phyloP scores from a whole-genome alignment of 2,888 invertebrate genomes.

The Lissocephala sabroskyi region DNA sequence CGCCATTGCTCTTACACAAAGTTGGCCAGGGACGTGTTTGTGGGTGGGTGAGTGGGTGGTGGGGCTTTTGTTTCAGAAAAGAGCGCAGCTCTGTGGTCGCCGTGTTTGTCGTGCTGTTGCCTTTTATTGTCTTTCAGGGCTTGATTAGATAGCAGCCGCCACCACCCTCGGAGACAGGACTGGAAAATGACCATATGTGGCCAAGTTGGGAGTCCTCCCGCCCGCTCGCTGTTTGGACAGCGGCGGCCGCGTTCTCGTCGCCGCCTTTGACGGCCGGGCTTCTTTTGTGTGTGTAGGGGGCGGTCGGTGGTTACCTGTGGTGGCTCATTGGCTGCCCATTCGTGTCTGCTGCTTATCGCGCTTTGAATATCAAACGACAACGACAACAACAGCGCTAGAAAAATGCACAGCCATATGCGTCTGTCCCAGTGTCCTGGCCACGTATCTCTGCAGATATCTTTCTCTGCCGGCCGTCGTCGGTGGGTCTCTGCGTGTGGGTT shows the following conservation, averaged over 20 bases:
- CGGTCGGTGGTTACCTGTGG: slow-evolving; percentile 41
- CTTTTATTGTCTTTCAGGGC: slow-evolving; percentile 60
- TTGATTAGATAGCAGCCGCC: slow-evolving; percentile 60
- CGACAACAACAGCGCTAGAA: slow-evolving; percentile 16
- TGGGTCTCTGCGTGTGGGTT: slow-evolving; percentile 5
- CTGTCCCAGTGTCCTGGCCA: no score
- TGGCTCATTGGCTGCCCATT: slow-evolving; percentile 16
- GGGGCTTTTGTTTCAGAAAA: slow-evolving; percentile 21
- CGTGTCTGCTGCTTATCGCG: slow-evolving; percentile 53
- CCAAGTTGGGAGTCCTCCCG: slow-evolving; percentile 43
- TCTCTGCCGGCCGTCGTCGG: slow-evolving; percentile 31
- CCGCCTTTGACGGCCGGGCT: slow-evolving; percentile 24
- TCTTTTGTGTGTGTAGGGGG: slow-evolving; percentile 18
- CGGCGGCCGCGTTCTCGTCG: slow-evolving; percentile 7
- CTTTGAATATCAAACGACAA: slow-evolving; percentile 60
- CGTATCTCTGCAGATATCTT: slow-evolving; percentile 61
- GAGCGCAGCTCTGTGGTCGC: slow-evolving; percentile 41
- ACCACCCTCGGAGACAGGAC: slow-evolving; percentile 35
- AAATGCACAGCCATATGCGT: no score
- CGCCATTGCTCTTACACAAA: slow-evolving; percentile 22
- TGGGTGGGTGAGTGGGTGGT: no score
- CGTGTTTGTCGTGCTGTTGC: slow-evolving; percentile 37
- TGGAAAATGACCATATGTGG: slow-evolving; percentile 63
- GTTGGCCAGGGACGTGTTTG: no score
- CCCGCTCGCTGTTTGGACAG: slow-evolving; percentile 22